Percentiles rank a stretch among this genome's conserved stretches.
phyloP scores from a whole-genome alignment of 2,797 vertebrate genomes.

The Triplophysa yarkandensis region DNA sequence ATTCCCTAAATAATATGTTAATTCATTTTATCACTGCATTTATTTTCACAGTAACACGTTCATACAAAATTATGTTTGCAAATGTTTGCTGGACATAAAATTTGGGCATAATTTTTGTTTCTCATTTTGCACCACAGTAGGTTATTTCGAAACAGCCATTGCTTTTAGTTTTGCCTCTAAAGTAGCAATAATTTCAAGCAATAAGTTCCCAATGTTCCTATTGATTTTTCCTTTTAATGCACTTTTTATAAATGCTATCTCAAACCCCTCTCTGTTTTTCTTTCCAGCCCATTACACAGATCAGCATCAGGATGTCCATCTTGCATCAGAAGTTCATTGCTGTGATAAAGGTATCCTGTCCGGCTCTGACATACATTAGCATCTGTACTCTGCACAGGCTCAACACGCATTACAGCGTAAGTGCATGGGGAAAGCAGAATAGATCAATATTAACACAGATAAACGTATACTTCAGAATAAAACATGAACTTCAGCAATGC shows the following conservation, averaged over 20 bases:
- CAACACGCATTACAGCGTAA: slow-evolving; percentile 3
- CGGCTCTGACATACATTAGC: slow-evolving; percentile 27
- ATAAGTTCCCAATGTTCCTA: neutral
- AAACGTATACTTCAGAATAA: slow-evolving; percentile 18
- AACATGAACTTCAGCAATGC: slow-evolving; percentile 13
- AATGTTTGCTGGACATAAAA: neutral
- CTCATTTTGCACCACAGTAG: neutral
- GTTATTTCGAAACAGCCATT: neutral
- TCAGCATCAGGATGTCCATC: slow-evolving; percentile 9
- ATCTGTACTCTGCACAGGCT: slow-evolving; percentile 10
- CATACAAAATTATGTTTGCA: neutral
- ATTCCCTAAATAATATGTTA: neutral
- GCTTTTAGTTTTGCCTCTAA: neutral
- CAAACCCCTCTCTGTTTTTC: neutral
- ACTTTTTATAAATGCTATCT: neutral
- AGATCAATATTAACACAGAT: slow-evolving; percentile 27
- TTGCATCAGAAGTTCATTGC: slow-evolving; percentile 1
- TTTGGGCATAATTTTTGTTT: neutral
- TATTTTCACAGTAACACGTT: neutral
- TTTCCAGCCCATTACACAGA: neutral
- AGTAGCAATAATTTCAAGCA: neutral
- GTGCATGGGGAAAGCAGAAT: neutral
- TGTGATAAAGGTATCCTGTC: slow-evolving; percentile 2
- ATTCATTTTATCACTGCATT: slow-evolving; percentile 12
- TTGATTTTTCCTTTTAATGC: neutral